Evolutionary conservation across 2,113 vertebrate species (phyloP), one percentile per base, ranked within the genome.

Genomic region (Rhipidura dahli): DNA sequence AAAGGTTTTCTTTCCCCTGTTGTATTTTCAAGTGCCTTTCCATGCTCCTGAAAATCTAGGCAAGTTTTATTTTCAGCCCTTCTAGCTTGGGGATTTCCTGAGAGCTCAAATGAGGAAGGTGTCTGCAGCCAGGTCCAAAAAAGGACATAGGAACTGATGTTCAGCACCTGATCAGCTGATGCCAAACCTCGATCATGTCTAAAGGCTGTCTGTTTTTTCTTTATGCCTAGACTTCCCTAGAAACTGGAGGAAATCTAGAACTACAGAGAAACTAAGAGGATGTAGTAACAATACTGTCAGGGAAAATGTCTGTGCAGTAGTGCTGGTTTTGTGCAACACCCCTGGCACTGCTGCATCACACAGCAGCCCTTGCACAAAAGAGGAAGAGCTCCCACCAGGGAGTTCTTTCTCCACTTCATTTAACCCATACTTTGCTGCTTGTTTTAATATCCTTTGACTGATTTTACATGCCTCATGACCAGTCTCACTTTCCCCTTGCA

Each of bases 71-170:
- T 94, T 95, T 95, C 83, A 93, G 13, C 18, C n/a, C 33, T 68
- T 72, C 47, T 17, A 59, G 56, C 35, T 21, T 64, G 95, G 96
- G 93, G 90, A 90, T 96, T 97, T 94, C 93, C 90, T 90, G 69
- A 90, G 37, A 78, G 44, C 63, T 77, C 39, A 69, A 87, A 95
- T 57, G 68, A 88, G 79, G 90, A 96, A 94, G 68, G 37, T 59
- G 8, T 44, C 75, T 64, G 18, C 66, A 92, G 54, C 11, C 51
- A 91, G 77, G 64, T 68, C 60, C 61, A 84, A 51, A 95, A 94
- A 89, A 87, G 37, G 53, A 57, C 61, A 61, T 10, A 68, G 73
- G 53, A 92, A 87, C 49, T n/a, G 12, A 76, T 91, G 73, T 75
- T 65, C 37, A 51, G 60, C 51, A 63, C 44, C 68, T 88, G 75